phyloP scores from a whole-genome alignment of 2,113 vertebrate species.

The Lepus timidus region DNA sequence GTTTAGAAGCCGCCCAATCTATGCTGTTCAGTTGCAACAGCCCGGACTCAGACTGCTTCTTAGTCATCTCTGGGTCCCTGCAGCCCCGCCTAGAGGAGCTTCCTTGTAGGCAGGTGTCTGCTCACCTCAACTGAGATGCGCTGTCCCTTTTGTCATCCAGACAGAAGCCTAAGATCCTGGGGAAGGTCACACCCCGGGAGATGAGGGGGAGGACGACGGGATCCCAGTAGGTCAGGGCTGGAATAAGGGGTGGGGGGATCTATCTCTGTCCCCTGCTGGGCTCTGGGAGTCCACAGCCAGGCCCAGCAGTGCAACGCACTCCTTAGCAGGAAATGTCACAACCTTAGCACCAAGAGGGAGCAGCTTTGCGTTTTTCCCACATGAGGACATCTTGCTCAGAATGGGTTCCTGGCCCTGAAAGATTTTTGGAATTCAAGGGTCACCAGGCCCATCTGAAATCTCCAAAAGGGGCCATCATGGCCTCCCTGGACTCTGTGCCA shows the following conservation, averaged over 20 bases:
- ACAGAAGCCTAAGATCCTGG: slow-evolving; percentile 26
- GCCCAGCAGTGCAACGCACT: background rate
- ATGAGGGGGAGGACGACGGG: background rate
- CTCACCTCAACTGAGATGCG: background rate
- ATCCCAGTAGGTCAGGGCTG: background rate
- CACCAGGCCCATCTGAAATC: slow-evolving; percentile 34
- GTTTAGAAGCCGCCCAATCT: background rate
- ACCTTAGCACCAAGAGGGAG: slow-evolving; percentile 64
- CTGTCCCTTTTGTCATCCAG: background rate
- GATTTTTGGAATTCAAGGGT: slow-evolving; percentile 60
- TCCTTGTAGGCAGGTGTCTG: background rate
- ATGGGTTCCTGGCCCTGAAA: slow-evolving; percentile 62
- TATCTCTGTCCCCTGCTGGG: slow-evolving; percentile 30
- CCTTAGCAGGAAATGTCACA: slow-evolving; percentile 69
- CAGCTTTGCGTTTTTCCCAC: slow-evolving; percentile 75
- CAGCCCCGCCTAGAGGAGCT: background rate
- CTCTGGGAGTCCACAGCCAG: slow-evolving; percentile 42
- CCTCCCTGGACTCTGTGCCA: background rate
- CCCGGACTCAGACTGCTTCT: background rate
- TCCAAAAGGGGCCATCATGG: slow-evolving; percentile 59
- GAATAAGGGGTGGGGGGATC: slow-evolving; percentile 1
- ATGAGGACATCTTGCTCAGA: slow-evolving; percentile 75
- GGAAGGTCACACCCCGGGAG: slow-evolving; percentile 27
- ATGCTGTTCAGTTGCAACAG: background rate
- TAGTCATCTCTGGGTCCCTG: background rate